Percentiles rank a stretch among this genome's conserved stretches.
Evolutionary conservation across 1,140 invertebrate genomes (phyloP).

Genomic region (Drosophila rufa): DNA sequence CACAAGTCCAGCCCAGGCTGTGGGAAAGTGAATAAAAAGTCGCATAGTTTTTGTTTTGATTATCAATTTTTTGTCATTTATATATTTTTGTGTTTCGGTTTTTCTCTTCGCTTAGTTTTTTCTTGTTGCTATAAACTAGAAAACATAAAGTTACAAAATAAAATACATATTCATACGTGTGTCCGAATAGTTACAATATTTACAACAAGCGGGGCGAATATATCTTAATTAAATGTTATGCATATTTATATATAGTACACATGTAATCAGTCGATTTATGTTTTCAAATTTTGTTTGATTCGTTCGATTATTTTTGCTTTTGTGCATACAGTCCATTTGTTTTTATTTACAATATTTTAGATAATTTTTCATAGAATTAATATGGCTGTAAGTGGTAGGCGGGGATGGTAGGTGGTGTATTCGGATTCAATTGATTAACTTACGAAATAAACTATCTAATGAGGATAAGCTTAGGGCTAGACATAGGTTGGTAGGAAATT

Average conservation of each 20-base stretch:
- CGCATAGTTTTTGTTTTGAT: slow-evolving; percentile 50
- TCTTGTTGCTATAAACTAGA: slow-evolving; percentile 69
- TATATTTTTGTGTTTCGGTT: slow-evolving; percentile 63
- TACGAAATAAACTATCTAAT: slow-evolving; percentile 68
- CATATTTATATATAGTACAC: slow-evolving; percentile 66
- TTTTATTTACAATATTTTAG: slow-evolving; percentile 48
- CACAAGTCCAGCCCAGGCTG: not conserved
- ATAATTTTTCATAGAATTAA: slow-evolving; percentile 70
- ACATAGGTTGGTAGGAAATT: slow-evolving; percentile 44
- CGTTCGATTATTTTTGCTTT: slow-evolving; percentile 23
- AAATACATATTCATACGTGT: slow-evolving; percentile 49
- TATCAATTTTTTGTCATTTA: slow-evolving; percentile 68
- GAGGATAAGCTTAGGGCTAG: slow-evolving; percentile 65
- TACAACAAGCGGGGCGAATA: slow-evolving; percentile 60
- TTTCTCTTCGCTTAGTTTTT: slow-evolving; percentile 26
- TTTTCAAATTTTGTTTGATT: slow-evolving; percentile 42
- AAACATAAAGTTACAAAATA: slow-evolving; percentile 75
- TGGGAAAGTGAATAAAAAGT: slow-evolving; percentile 31
- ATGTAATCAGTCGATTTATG: slow-evolving; percentile 81
- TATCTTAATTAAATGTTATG: slow-evolving; percentile 63
- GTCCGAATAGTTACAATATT: slow-evolving; percentile 59
- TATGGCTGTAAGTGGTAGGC: slow-evolving; percentile 64
- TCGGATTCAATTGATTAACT: slow-evolving; percentile 55
- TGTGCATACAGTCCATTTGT: slow-evolving; percentile 49
- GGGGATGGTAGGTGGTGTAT: slow-evolving; percentile 17